Conservation (phyloP, 2,113 vertebrate species). For the Chelonoidis abingdonii region DNA sequence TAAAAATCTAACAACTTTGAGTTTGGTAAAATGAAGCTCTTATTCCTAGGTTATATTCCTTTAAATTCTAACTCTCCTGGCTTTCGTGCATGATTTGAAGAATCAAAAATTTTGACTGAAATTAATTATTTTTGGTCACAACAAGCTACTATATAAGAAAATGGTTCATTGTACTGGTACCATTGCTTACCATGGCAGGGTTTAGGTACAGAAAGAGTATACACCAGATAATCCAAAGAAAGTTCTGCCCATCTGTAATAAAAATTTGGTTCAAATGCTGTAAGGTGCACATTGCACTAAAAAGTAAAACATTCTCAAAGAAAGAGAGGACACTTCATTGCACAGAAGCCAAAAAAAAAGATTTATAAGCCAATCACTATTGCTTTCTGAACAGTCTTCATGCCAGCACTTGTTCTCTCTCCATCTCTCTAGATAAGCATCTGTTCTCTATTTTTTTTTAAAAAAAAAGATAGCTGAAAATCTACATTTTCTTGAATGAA, state of each 20-base stretch:
- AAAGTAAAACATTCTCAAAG: too few relatives aligned
- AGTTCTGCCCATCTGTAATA: neutral
- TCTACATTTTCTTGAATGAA: too few relatives aligned
- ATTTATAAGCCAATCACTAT: too few relatives aligned
- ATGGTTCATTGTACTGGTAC: neutral
- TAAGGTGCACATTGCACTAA: neutral
- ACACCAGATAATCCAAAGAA: neutral
- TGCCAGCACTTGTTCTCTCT: too few relatives aligned
- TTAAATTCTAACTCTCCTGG: neutral
- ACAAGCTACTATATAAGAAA: neutral
- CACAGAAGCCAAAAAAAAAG: too few relatives aligned
- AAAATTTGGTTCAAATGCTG: neutral
- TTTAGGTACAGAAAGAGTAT: neutral
- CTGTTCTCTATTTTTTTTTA: too few relatives aligned
- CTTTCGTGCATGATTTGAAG: neutral
- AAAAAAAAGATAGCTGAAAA: too few relatives aligned
- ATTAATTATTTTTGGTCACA: neutral
- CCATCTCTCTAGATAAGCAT: too few relatives aligned
- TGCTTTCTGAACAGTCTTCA: too few relatives aligned
- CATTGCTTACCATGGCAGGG: neutral
- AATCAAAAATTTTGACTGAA: neutral
- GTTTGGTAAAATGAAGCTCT: too few relatives aligned
- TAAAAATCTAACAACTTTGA: neutral
- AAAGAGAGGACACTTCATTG: too few relatives aligned
- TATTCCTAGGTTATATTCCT: neutral